Base-by-base conservation (phyloP, 2,113 vertebrate species). In the Onychorhynchus coronatus region DNA sequence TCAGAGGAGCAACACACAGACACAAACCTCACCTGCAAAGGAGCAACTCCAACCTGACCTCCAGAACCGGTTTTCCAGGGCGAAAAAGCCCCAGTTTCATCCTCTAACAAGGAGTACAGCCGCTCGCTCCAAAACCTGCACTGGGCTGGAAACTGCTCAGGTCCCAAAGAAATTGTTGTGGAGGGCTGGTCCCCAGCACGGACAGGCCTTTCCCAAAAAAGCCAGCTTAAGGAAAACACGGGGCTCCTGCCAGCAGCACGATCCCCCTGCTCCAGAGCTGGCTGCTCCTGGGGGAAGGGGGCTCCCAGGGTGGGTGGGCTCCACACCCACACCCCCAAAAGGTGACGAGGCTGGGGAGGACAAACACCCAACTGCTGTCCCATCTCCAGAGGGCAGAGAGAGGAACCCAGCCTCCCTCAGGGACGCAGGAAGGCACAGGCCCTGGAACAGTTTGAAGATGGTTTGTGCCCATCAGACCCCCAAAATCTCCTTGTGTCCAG, bases 1-100 rank as follows among this genome's bases (percentile, higher is more conserved):
- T 37, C 4, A 1, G 25, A 74, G 39, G 8, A 72, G 5, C 12
- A 5, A 14, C 6, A 4, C 6, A 4, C 0, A 24, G 61, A 8
- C n/a, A 41, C 7, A 8, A 50, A 14, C 70, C 49, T 74, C 63
- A n/a, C 27, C 28, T 9, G 46, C 42, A 41, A 53, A 73, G 78
- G 42, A 58, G 33, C 53, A 44, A 6, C 53, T 55, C 79, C 84
- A 77, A 21, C 27, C 31, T n/a, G 31, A 24, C 28, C 68, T 24
- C 12, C 8, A 35, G 63, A 39, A 56, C 30, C 8, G 27, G 14
- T 30, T 52, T 72, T 53, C 28, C 58, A 62, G 61, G 82, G 76
- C 7, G 30, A 75, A 35, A 70, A 44, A 16, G 6, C 8, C 18
- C 67, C 55, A 35, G 28, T 25, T 35, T 71, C 52, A 47, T 6